phyloP scores from a whole-genome alignment of 1,140 invertebrate genomes.

The Archegozetes longisetosus region DNA sequence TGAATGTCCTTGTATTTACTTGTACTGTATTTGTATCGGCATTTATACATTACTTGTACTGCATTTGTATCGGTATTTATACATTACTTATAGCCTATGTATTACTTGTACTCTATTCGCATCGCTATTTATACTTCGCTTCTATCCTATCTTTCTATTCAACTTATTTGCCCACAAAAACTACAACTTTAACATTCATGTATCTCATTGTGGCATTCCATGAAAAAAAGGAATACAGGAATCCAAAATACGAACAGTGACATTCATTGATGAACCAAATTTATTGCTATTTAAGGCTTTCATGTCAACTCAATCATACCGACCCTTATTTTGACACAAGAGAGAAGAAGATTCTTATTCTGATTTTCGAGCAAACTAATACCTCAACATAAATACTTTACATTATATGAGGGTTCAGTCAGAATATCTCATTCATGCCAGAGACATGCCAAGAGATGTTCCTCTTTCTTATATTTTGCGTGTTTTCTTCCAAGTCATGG shows the following conservation, averaged over 20 bases:
- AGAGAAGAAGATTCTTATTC: neutral
- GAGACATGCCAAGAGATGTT: no score
- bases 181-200: neutral
- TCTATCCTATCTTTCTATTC: neutral
- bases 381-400: no score
- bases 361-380: no score
- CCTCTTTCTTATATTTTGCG: no score
- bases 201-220: neutral
- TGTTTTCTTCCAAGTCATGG: no score
- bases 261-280: neutral
- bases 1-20: neutral
- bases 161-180: neutral
- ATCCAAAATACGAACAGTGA: neutral
- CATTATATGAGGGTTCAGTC: no score
- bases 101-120: neutral
- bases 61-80: neutral
- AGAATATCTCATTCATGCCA: no score
- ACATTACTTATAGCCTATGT: neutral
- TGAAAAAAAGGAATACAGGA: neutral
- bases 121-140: no score
- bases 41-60: neutral
- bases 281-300: neutral
- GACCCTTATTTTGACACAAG: neutral
- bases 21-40: neutral
- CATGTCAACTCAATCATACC: neutral